Conservation (phyloP, 2,797 vertebrate species). For the Mareca penelope region DNA sequence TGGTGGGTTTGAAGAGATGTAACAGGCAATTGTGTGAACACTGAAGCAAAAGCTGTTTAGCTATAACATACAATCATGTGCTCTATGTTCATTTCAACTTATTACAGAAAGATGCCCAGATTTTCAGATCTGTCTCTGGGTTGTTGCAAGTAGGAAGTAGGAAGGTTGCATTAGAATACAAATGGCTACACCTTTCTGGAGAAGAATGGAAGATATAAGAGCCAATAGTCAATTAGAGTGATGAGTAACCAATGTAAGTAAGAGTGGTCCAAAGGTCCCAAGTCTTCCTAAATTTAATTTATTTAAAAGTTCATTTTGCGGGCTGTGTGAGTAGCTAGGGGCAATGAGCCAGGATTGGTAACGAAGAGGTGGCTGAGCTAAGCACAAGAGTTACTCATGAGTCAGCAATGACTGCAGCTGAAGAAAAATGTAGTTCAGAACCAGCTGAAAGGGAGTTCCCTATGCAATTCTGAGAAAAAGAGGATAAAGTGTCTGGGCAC, state of each 20-base stretch:
- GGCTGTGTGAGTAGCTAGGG: not conserved
- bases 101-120: not conserved
- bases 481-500: not conserved
- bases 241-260: not conserved
- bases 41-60: constrained; percentile 7
- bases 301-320: constrained; percentile 10
- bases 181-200: not conserved
- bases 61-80: not conserved
- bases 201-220: not conserved
- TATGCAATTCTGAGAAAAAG: not conserved
- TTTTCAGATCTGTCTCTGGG: not conserved
- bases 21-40: constrained; percentile 14
- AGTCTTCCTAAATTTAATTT: constrained; percentile 1
- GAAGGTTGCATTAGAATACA: not conserved
- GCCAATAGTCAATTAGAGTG: not conserved
- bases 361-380: constrained; percentile 47
- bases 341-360: constrained; percentile 18
- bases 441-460: not conserved
- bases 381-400: constrained; percentile 11
- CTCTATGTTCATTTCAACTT: not conserved
- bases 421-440: not conserved
- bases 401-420: constrained; percentile 15
- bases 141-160: not conserved
- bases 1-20: constrained; percentile 3
- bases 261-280: not conserved